Evolutionary conservation across 1,140 invertebrate species (phyloP), one percentile per base, ranked within the genome.

Genomic region (Diorhabda carinulata): DNA sequence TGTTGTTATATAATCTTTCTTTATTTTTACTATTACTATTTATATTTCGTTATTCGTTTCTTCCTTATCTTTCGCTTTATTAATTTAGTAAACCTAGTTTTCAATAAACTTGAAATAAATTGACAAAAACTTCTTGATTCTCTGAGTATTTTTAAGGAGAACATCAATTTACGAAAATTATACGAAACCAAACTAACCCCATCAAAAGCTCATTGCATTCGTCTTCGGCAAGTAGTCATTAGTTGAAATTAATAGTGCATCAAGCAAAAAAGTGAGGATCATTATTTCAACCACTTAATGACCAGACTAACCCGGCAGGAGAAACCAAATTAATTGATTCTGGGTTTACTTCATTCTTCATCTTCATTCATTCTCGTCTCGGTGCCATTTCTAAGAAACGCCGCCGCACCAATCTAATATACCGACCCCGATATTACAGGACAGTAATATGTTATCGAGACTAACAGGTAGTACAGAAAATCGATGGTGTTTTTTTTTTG

Each of bases 221-320:
- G n/a, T 52, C 47, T 52, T n/a, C 3, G n/a, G 6, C 47, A 52
- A 8, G 6, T 52, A 52, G n/a, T 52, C 47, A 52, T 52, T 52
- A 52, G 47, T 52, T 4, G 47, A n/a, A 52, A 52, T 52, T 52
- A 52, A 52, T 52, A 52, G 47, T 52, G 47, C 47, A 52, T 52
- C 47, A 4, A 52, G 47, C n/a, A 52, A 52, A 52, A 52, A 52
- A 52, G 47, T 52, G 47, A 52, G 47, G 6, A 52, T 52, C 47
- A 52, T 52, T 52, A 52, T 52, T 52, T 52, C 47, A 52, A n/a
- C 47, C 47, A 52, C 47, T 52, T 52, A 52, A 52, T 52, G 47
- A 52, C 47, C 47, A 52, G 47, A 52, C 47, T n/a, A 52, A 52
- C 3, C 47, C 47, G 47, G 47, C 47, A 52, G 47, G 47, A 52